phyloP scores from a whole-genome alignment of 2,113 vertebrate genomes.

The Paraplagusia blochii region DNA sequence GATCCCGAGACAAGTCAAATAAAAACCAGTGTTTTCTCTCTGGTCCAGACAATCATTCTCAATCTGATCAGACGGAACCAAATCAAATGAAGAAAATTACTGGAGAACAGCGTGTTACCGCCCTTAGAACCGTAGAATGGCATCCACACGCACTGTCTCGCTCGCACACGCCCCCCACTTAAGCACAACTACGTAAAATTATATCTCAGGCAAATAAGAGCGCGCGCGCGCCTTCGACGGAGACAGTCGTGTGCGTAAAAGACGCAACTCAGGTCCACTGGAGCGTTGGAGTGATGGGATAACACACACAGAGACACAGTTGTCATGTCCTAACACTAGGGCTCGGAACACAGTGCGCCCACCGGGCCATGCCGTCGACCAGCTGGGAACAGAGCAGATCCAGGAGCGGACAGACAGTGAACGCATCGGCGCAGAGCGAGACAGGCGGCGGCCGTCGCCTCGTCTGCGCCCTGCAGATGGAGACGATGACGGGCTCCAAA shows the following conservation, averaged over 20 bases:
- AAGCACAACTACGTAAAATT: too few species aligned
- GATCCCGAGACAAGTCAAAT: background rate
- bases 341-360: conserved; percentile 31
- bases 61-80: background rate
- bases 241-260: too few species aligned
- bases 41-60: background rate
- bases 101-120: background rate
- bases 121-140: background rate
- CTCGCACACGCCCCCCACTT: background rate
- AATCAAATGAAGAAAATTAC: background rate
- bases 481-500: conserved; percentile 69
- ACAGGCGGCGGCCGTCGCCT: conserved; percentile 11
- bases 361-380: conserved; percentile 49
- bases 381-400: conserved; percentile 31
- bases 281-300: too few species aligned
- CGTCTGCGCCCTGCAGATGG: conserved; percentile 73
- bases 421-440: conserved; percentile 33
- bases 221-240: too few species aligned
- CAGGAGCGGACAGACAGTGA: conserved; percentile 33
- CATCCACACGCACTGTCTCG: background rate
- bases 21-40: background rate
- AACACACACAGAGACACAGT: background rate
- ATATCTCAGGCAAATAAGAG: too few species aligned
- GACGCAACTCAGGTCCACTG: too few species aligned
- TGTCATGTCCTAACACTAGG: background rate